Evolutionary conservation across 2,113 vertebrate genomes (phyloP), one percentile per base, ranked within the genome.

Genomic region (Haemorhous mexicanus): DNA sequence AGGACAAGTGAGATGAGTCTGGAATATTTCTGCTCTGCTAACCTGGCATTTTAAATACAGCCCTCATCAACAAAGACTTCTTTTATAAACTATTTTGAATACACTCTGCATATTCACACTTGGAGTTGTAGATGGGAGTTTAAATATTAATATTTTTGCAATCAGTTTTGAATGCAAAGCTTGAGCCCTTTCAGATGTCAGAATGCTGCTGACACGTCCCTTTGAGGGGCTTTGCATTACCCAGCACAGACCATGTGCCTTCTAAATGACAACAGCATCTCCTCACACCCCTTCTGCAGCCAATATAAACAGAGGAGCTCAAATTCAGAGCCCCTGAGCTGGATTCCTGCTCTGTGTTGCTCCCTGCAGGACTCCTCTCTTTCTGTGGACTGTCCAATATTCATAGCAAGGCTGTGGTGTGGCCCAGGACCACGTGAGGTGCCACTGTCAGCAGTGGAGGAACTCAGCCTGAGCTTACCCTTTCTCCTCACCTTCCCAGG

Each of bases 171-270:
- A 50, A 35, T n/a, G 39, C 15, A 63, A 70, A 59, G 4, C 10
- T 46, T 0, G 3, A 84, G n/a, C 13, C n/a, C 18, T 43, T 83
- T 67, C 46, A 72, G 41, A 1, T 44, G 7, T 19, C 68, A 20
- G 43, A 92, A 9, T 28, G 30, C 52, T 47, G 47, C 52, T 70
- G 43, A 9, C 5, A 0, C 3, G 37, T 46, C 9, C 27, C 41
- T 79, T 59, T 50, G 49, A 58, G 46, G 50, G 58, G 39, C 11
- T 91, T n/a, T 63, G 13, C 52, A 35, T 30, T 56, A 22, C 39
- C 17, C 46, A 79, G 26, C 52, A 24, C 0, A 20, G 21, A 2
- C 61, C 33, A 10, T 1, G 13, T 24, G 39, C 70, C 30, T 50
- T 23, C 32, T 73, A 76, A 83, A 41, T 23, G 52, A 50, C 37